Evolutionary conservation across 2,797 vertebrate genomes (phyloP).

Genomic region (Lemur catta): DNA sequence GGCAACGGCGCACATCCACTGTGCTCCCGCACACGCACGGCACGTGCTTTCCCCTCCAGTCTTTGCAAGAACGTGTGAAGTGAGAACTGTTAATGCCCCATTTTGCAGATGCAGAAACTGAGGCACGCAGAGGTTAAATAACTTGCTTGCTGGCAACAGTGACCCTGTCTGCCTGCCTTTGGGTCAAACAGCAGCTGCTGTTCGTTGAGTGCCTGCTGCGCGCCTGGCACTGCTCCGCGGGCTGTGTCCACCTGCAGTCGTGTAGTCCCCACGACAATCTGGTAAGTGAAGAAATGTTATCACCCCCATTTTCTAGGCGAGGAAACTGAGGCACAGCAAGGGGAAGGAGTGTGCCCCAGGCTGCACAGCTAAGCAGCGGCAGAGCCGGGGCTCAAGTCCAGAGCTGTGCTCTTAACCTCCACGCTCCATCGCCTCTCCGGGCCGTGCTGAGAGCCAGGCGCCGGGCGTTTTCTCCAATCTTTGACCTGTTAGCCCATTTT

Average conservation of each 20-base stretch:
- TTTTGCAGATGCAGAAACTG: background rate
- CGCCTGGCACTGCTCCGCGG: background rate
- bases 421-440: background rate
- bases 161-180: background rate
- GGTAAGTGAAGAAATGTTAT: no score
- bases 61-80: background rate
- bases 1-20: no score
- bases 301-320: background rate
- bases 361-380: background rate
- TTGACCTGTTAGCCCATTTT: background rate
- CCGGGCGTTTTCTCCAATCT: background rate
- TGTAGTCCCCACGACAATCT: background rate
- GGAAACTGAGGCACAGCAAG: background rate
- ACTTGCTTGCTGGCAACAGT: no score
- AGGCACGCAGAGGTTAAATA: background rate
- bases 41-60: no score
- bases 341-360: background rate
- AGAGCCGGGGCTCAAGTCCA: background rate
- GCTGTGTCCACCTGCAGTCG: background rate
- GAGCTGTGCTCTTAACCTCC: background rate
- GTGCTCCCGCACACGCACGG: rapidly evolving
- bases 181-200: background rate
- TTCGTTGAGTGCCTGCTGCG: rapidly evolving
- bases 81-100: background rate
- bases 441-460: rapidly evolving